Percentiles rank a stretch among this genome's conserved stretches.
phyloP scores from a whole-genome alignment of 2,888 invertebrate species.

The Mylabris sibirica region DNA sequence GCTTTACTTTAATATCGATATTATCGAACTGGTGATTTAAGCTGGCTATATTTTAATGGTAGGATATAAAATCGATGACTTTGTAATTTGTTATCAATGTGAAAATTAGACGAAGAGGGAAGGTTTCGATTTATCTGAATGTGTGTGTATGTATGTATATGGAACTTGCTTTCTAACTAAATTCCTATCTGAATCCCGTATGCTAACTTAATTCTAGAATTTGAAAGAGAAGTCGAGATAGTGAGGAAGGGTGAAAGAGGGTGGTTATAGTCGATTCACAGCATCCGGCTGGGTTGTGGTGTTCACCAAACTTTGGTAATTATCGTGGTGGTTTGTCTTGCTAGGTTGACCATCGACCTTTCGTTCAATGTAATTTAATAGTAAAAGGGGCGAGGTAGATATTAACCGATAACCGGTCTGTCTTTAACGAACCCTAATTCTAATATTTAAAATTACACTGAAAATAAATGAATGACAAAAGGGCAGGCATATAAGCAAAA shows the following conservation, averaged over 20 bases:
- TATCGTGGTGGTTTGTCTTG: conserved; percentile 54
- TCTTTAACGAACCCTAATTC: conserved; percentile 48
- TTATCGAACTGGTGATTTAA: conserved; percentile 8
- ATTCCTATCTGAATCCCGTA: conserved; percentile 18
- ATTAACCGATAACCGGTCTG: conserved; percentile 39
- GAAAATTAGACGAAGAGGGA: conserved; percentile 10
- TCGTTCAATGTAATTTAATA: conserved; percentile 53
- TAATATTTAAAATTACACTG: not conserved
- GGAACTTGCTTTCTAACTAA: conserved; percentile 5
- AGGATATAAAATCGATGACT: conserved; percentile 14
- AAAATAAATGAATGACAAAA: not conserved
- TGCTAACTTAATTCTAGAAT: conserved; percentile 24
- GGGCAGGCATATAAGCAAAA: not conserved
- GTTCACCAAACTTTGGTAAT: conserved; percentile 56
- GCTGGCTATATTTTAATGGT: conserved; percentile 4
- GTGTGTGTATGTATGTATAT: not conserved
- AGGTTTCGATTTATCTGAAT: not conserved
- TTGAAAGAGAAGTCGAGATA: not conserved
- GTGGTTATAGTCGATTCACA: conserved; percentile 38
- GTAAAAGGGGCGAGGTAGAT: conserved; percentile 40
- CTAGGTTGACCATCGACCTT: conserved; percentile 53
- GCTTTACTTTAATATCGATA: not conserved
- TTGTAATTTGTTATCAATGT: conserved; percentile 13
- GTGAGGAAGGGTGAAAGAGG: not conserved
- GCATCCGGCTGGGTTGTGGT: conserved; percentile 57